phyloP scores from a whole-genome alignment of 2,797 vertebrate species.

The Channallabes apus region DNA sequence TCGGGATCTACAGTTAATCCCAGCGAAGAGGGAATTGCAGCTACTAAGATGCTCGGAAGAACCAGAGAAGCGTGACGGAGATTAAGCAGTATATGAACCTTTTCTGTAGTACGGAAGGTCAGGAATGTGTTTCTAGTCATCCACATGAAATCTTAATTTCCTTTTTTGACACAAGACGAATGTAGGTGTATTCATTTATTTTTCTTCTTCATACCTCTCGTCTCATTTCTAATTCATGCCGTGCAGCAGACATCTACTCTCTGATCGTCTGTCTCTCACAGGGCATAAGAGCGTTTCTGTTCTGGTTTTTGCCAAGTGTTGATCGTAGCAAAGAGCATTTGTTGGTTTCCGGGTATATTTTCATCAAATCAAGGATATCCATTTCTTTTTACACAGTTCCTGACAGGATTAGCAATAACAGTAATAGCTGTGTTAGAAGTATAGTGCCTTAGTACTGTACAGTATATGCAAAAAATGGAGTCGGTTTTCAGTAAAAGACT shows the following conservation, averaged over 20 bases:
- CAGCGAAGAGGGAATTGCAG: background rate
- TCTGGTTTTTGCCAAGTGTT: constrained; percentile 14
- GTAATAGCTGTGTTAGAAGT: background rate
- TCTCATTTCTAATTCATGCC: constrained; percentile 28
- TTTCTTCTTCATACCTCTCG: background rate
- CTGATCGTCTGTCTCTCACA: background rate
- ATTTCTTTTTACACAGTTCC: constrained; percentile 8
- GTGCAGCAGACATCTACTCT: constrained; percentile 20
- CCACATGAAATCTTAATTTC: constrained; percentile 6
- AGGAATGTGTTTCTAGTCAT: background rate
- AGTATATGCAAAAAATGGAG: background rate
- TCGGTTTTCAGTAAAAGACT: background rate
- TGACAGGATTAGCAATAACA: background rate
- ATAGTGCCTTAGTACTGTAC: background rate
- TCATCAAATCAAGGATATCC: constrained; percentile 27
- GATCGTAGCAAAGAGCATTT: constrained; percentile 15
- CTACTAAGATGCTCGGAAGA: background rate
- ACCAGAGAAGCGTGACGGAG: background rate
- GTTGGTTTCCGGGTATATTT: constrained; percentile 12
- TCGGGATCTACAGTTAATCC: constrained; percentile 12
- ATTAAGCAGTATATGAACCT: constrained; percentile 1
- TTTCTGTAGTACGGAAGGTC: background rate
- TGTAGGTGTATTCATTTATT: constrained; percentile 10
- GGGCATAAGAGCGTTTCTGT: constrained; percentile 15
- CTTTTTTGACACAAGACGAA: background rate